A percentile compares a stretch with the other conserved stretches of the same genome.
Conservation (phyloP, 1,140 invertebrate genomes). For the Riptortus pedestris region DNA sequence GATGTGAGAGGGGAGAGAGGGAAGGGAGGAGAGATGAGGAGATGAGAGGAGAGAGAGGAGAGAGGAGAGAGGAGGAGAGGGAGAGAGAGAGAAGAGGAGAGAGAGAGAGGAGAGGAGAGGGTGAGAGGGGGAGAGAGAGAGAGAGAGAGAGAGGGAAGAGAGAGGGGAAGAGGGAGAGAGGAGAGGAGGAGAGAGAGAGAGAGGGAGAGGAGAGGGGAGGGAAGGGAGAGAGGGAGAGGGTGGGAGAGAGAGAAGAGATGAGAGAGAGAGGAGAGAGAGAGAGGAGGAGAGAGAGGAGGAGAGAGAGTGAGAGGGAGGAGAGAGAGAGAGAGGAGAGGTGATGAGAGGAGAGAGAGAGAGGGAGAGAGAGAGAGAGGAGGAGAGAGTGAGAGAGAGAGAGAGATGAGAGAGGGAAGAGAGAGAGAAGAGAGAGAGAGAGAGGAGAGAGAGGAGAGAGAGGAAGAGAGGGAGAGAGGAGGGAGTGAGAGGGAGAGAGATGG, state of each 20-base stretch:
- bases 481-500: no score
- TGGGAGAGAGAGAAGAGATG: no score
- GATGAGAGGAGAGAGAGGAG: no score
- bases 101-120: no score
- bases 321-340: not conserved
- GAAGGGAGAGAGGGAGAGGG: no score
- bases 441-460: not conserved
- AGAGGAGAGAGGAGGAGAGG: no score
- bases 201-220: not conserved
- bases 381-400: not conserved
- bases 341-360: conserved; percentile 28
- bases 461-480: no score
- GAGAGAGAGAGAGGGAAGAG: no score
- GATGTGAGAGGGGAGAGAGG: no score
- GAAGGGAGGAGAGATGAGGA: no score
- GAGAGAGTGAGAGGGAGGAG: not conserved
- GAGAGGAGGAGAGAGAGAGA: conserved; percentile 11
- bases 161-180: conserved; percentile 58
- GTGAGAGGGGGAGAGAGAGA: no score
- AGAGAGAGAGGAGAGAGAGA: not conserved
- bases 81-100: no score
- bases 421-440: not conserved
- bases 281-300: not conserved
- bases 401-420: not conserved
- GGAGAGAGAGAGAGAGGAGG: conserved; percentile 45